Conservation (phyloP, 2,797 vertebrate genomes). For the Parauchenoglanis punctatus region DNA sequence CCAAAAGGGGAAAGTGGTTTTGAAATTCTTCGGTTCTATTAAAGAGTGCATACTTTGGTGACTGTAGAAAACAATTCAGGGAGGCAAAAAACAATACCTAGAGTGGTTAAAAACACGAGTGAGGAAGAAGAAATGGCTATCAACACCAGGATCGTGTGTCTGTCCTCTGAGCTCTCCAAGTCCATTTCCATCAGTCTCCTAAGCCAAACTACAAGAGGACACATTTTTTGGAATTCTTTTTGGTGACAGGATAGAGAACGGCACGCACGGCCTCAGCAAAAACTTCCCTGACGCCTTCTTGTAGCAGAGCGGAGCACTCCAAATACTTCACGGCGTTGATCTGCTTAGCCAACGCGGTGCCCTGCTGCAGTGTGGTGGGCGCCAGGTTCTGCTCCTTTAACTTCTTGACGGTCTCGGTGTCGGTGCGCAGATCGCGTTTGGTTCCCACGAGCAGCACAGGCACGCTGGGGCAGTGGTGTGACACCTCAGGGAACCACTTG, state of each 20-base stretch:
- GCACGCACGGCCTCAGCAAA: slow-evolving; percentile 90
- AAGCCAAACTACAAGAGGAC: slow-evolving; percentile 82
- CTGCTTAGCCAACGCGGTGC: slow-evolving; percentile 86
- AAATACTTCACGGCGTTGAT: slow-evolving; percentile 93
- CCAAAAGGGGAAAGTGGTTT: slow-evolving; percentile 40
- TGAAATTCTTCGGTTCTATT: slow-evolving; percentile 26
- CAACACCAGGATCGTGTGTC: slow-evolving; percentile 58
- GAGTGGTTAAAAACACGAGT: slow-evolving; percentile 28
- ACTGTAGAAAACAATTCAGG: slow-evolving; percentile 14
- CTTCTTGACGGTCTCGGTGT: slow-evolving; percentile 89
- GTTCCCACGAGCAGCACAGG: slow-evolving; percentile 91
- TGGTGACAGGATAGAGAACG: slow-evolving; percentile 87
- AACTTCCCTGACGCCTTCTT: slow-evolving; percentile 89
- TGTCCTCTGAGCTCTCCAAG: slow-evolving; percentile 65
- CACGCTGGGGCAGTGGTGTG: slow-evolving; percentile 91
- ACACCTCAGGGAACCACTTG: slow-evolving; percentile 95
- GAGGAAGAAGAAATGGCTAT: slow-evolving; percentile 32
- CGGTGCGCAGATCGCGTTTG: slow-evolving; percentile 88
- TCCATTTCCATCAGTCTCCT: slow-evolving; percentile 55
- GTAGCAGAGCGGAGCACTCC: slow-evolving; percentile 89
- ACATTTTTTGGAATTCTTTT: slow-evolving; percentile 90
- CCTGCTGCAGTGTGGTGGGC: slow-evolving; percentile 89
- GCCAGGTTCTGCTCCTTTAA: slow-evolving; percentile 90
- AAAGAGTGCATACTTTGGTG: slow-evolving; percentile 40
- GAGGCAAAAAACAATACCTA: slow-evolving; percentile 30